Evolutionary conservation across 2,888 invertebrate species (phyloP).

Genomic region (Trichogramma dendrolimi): DNA sequence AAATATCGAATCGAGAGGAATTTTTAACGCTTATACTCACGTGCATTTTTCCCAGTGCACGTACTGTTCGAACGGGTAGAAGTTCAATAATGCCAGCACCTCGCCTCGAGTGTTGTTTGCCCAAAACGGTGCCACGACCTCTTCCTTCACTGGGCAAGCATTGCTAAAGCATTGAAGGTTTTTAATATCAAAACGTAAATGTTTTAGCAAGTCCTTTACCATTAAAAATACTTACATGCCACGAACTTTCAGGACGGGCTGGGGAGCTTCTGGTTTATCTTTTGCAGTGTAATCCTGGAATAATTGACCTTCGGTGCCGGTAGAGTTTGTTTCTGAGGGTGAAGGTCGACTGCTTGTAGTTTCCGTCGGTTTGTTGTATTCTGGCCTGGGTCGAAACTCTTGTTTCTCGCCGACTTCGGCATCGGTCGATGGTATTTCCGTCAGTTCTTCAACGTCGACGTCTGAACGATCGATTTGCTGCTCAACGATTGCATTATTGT

Average conservation of each 20-base stretch:
- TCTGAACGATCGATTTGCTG: slow-evolving; percentile 32
- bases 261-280: slow-evolving; percentile 49
- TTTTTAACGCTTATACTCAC: slow-evolving; percentile 43
- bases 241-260: slow-evolving; percentile 63
- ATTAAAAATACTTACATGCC: slow-evolving; percentile 63
- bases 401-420: slow-evolving; percentile 36
- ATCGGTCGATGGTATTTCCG: slow-evolving; percentile 45
- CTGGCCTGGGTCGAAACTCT: slow-evolving; percentile 47
- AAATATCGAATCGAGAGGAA: not conserved
- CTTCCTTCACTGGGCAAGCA: slow-evolving; percentile 87
- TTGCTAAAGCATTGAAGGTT: slow-evolving; percentile 59
- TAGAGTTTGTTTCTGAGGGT: not conserved
- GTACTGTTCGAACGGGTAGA: slow-evolving; percentile 90
- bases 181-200: not conserved
- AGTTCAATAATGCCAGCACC: slow-evolving; percentile 78
- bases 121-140: slow-evolving; percentile 92
- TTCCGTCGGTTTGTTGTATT: slow-evolving; percentile 39
- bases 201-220: not conserved
- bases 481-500: slow-evolving; percentile 44
- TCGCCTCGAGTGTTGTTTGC: slow-evolving; percentile 89
- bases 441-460: slow-evolving; percentile 28
- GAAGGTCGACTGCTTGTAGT: slow-evolving; percentile 25
- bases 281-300: slow-evolving; percentile 65
- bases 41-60: slow-evolving; percentile 91
- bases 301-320: slow-evolving; percentile 55